Conservation (phyloP, 2,113 vertebrate genomes). For the Cynopterus brachyotis region DNA sequence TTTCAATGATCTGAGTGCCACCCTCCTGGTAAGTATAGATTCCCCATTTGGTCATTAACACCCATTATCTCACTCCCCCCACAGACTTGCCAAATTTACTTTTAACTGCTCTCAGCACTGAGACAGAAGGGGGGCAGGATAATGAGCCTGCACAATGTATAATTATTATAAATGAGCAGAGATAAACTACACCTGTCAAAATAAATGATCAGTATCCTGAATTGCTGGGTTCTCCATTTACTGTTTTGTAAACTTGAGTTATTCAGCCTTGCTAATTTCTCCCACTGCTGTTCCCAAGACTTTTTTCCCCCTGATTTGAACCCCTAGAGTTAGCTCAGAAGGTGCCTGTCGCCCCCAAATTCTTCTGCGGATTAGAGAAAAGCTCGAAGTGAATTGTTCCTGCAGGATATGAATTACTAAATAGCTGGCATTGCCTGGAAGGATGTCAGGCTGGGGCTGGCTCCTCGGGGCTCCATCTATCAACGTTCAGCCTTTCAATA, state of each 20-base stretch:
- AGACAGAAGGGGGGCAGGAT: conserved; percentile 57
- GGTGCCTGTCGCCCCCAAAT: conserved; percentile 32
- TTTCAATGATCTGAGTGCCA: background rate
- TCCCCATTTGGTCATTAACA: conserved; percentile 64
- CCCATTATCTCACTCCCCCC: conserved; percentile 38
- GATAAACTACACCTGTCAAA: conserved; percentile 77
- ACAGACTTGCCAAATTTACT: conserved; percentile 57
- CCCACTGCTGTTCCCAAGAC: background rate
- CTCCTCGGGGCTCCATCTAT: conserved; percentile 43
- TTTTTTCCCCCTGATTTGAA: background rate
- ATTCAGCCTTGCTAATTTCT: conserved; percentile 56
- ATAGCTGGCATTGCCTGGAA: conserved; percentile 21
- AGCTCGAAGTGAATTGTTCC: conserved; percentile 46
- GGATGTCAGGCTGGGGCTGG: conserved; percentile 50
- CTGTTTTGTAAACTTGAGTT: conserved; percentile 69
- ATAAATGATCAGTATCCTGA: conserved; percentile 62
- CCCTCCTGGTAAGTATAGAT: background rate
- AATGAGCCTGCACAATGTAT: conserved; percentile 65
- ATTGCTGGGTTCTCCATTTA: conserved; percentile 47
- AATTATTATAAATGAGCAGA: conserved; percentile 76
- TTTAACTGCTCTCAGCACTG: conserved; percentile 61
- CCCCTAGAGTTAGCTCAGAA: conserved; percentile 43
- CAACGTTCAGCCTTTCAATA: conserved; percentile 14
- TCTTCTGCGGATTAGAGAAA: conserved; percentile 57
- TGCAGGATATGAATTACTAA: conserved; percentile 50